These are phyloP conservation scores for Euspilapteryx auroguttella DNA, from an alignment of 2,888 invertebrate genomes.

Conservation along the genomic window DNA sequence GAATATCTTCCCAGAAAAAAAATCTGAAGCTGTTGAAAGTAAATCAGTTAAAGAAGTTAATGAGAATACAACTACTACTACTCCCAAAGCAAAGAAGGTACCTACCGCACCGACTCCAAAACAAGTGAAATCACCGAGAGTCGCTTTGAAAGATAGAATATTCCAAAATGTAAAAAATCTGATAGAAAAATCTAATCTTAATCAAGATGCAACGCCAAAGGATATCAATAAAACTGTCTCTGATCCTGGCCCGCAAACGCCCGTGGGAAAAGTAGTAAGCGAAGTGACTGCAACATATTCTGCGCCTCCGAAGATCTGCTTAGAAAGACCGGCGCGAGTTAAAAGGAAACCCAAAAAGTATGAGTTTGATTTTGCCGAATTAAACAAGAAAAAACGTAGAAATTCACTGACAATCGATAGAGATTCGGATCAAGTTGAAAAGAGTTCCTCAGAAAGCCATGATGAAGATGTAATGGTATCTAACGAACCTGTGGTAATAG, in stretches of 20 bases:
- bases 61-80: conserved; percentile 6
- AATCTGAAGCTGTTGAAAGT: neutral
- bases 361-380: conserved; percentile 6
- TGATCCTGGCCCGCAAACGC: conserved; percentile 11
- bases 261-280: neutral
- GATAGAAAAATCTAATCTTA: conserved; percentile 22
- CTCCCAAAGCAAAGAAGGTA: conserved; percentile 1
- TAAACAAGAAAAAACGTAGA: conserved; percentile 1
- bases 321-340: conserved; percentile 29
- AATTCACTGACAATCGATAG: neutral
- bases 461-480: too few relatives aligned
- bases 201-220: conserved; percentile 11
- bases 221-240: conserved; percentile 11
- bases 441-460: conserved; percentile 15
- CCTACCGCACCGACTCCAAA: conserved; percentile 10
- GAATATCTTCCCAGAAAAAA: conserved; percentile 18
- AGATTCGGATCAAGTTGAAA: conserved; percentile 1
- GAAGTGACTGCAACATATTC: conserved; percentile 13
- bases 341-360: conserved; percentile 45
- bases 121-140: conserved; percentile 27
- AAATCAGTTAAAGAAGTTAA: conserved; percentile 8
- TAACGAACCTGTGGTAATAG: too few relatives aligned
- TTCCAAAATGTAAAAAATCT: conserved; percentile 32
- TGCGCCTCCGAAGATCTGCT: conserved; percentile 20
- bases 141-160: conserved; percentile 42